Evolutionary conservation across 2,888 invertebrate species (phyloP), one percentile per base, ranked within the genome.

Genomic region (Orchesellides sinensis): DNA sequence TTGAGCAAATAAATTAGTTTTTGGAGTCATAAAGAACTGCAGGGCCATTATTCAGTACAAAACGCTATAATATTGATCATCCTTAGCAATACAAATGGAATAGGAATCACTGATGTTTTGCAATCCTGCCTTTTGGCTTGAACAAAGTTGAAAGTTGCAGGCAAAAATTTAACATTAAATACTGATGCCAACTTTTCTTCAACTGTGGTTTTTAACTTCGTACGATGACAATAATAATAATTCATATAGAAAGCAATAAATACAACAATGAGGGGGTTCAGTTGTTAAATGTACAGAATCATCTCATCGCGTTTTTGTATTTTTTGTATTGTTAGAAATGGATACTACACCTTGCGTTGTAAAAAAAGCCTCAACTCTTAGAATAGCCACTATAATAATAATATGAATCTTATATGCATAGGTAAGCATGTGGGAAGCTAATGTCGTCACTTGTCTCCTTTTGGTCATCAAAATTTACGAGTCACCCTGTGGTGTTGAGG

Each of bases 401-500:
- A 56, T 75, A 82, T 29, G 40, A 63, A 59, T n/a, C n/a, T n/a
- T n/a, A 17, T 27, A 56, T 40, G 40, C 45, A 29, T 61, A 70
- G n/a, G 69, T 59, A 83, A 74, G 70, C 83, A 83, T 87, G 84
- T 84, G 86, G 85, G 84, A 86, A 85, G 84, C 70, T 86, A 86
- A 85, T 87, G 87, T 87, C 87, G 85, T 85, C 87, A 87, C 87
- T 87, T 87, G 87, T 86, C 87, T 86, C 73, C 81, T 85, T 85
- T 84, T 75, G 84, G 85, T 86, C 84, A 85, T 84, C 79, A 85
- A 83, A 86, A 85, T 86, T 86, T 86, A 86, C 85, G 87, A 85
- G 83, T 83, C 83, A 83, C 84, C 86, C 86, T 82, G 86, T 75
- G 72, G 85, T 79, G 83, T 54, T 83, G 79, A 69, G 84, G 81